Evolutionary conservation across 1,140 invertebrate species (phyloP), one percentile per base, ranked within the genome.

Genomic region (Amyelois transitella): DNA sequence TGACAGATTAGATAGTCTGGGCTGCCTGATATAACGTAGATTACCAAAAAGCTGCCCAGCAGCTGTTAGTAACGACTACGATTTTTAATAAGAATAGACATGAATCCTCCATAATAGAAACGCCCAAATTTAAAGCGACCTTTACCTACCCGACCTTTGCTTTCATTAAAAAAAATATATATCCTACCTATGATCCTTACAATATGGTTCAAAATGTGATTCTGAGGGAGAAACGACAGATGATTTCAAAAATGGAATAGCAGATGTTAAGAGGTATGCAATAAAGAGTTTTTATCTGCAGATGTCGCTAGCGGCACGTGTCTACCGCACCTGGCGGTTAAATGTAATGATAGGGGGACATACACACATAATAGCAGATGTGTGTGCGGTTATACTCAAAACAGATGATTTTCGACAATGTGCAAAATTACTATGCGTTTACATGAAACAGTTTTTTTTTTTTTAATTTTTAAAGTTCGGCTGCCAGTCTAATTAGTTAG

Each of bases 301-400:
- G 83, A 81, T 86, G 83, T 75, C 65, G 69, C 53, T 19, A n/a
- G 1, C 18, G 58, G 77, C 83, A 85, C 83, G 83, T 81, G 83
- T 80, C 73, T 53, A 28, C 20, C 18, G 61, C 80, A 84, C 80
- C 83, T 86, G 83, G 83, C 73, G 51, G 68, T 21, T n/a, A 14
- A 32, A 4, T 17, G 66, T 72, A 72, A 81, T 79, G 62, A 71
- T 68, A 72, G 67, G 66, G 72, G 68, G 69, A 66, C 69, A 53
- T 47, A n/a, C 20, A 21, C n/a, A 48, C 32, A 38, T 14, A 8
- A 38, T n/a, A 14, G 32, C 32, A 38, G 32, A 38, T 38, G 32
- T 12, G 17, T 38, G 32, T 12, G 6, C 17, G 32, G 0, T 38
- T 38, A 38, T 38, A 38, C 32, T 14, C 32, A 38, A 38, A 14